phyloP scores from a whole-genome alignment of 1,140 invertebrate species.

The Globodera ellingtonae region DNA sequence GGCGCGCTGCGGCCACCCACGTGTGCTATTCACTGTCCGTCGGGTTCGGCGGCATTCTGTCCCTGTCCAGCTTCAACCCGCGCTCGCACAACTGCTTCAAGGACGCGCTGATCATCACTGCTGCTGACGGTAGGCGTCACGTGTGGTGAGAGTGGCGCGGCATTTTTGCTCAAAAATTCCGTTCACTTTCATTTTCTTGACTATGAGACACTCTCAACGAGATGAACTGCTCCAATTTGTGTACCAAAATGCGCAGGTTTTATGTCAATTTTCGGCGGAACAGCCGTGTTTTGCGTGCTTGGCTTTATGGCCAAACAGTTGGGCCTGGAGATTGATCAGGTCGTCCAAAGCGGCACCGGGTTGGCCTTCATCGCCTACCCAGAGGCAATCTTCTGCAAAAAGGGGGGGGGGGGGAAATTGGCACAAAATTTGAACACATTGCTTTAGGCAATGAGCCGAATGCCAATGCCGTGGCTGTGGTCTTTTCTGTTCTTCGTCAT shows the following conservation, averaged over 20 bases:
- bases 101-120: conserved; percentile 45
- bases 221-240: neutral
- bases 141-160: neutral
- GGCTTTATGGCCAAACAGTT: conserved; percentile 70
- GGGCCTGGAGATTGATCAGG: conserved; percentile 72
- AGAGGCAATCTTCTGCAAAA: conserved; percentile 43
- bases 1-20: conserved; percentile 66
- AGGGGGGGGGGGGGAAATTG: too few relatives aligned
- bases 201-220: too few relatives aligned
- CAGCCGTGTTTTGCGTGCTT: conserved; percentile 42
- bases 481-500: conserved; percentile 86
- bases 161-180: neutral
- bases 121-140: conserved; percentile 24
- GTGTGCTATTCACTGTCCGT: conserved; percentile 66
- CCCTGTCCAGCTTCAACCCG: conserved; percentile 49
- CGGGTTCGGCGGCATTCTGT: conserved; percentile 65
- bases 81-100: conserved; percentile 35
- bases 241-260: conserved; percentile 20
- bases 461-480: conserved; percentile 84
- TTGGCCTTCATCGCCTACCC: conserved; percentile 71
- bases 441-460: conserved; percentile 60
- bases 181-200: neutral
- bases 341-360: conserved; percentile 73
- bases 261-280: conserved; percentile 44
- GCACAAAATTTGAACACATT: conserved; percentile 66